Evolutionary conservation across 2,888 invertebrate genomes (phyloP).

Genomic region (Acanthosepion pharaonis): DNA sequence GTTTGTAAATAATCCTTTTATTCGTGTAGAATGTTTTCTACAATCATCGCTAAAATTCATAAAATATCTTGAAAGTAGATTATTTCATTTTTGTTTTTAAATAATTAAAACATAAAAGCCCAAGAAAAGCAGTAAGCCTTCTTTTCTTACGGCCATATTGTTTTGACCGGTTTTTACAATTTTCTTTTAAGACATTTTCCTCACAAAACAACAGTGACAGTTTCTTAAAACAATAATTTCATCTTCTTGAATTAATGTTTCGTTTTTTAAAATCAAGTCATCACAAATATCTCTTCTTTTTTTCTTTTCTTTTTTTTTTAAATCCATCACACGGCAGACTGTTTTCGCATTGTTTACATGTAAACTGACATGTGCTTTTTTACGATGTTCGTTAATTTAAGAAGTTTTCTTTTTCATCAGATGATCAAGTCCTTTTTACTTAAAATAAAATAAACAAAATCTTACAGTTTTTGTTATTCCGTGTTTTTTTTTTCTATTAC

Average conservation of each 20-base stretch:
- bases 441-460: background rate
- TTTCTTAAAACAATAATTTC: too few species aligned
- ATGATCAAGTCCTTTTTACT: background rate
- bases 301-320: background rate
- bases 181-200: too few species aligned
- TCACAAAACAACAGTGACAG: too few species aligned
- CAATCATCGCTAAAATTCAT: too few species aligned
- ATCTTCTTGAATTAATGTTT: background rate
- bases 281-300: background rate
- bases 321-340: background rate
- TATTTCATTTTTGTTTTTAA: too few species aligned
- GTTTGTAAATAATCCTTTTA: too few species aligned
- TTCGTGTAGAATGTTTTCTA: too few species aligned
- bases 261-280: background rate
- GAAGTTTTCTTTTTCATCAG: background rate
- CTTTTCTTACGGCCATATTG: too few species aligned
- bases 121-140: too few species aligned
- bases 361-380: background rate
- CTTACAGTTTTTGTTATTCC: background rate
- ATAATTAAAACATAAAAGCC: too few species aligned
- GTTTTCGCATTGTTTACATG: background rate
- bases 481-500: background rate
- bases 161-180: too few species aligned
- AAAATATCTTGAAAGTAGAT: too few species aligned
- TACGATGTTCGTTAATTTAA: background rate